Base-by-base conservation (phyloP, 2,888 invertebrate species). In the Catocala fraxini region DNA sequence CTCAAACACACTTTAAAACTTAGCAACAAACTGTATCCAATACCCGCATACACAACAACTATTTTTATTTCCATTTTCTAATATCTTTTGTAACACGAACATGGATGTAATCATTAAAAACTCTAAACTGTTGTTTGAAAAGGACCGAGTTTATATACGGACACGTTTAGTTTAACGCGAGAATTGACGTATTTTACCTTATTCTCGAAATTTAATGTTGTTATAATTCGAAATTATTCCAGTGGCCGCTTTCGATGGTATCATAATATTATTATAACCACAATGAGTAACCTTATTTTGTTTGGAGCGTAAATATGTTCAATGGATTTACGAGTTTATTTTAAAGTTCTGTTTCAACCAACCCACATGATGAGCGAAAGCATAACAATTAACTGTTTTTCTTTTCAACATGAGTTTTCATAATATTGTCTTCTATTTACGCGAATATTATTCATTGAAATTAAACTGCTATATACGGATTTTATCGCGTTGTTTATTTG, bases 201-300 rank as follows among this genome's bases (percentile, higher is more conserved):
- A 70, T 76, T 81, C 69, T 73, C 70, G 76, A 80, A 81, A 83
- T 84, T 82, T 83, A 80, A 77, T 80, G 70, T 71, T 64, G 68
- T 79, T 79, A 81, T 81, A 83, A 82, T 70, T 79, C 65, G 70
- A 75, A 81, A 81, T 83, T 79, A 80, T 77, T 80, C 75, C 70
- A 52, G 59, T 48, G 58, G 63, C 52, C 72, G 73, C 65, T 67
- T 70, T 66, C 62, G 70, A 67, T 71, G 75, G 75, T 70, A 65
- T 55, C 73, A 71, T 77, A 75, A 79, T 81, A 73, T 79, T 82
- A 79, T 82, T 76, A 73, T 65, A 75, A 73, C 69, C 71, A 56
- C 70, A 71, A 70, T 43, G 62, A 54, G 58, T 68, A 70, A 69
- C 66, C 63, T 56, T 69, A 51, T 75, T 74, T 73, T 71, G 68